These are phyloP conservation scores for Charaxes varanes DNA, from an alignment of 1,140 invertebrate species.

Conservation along the genomic window DNA sequence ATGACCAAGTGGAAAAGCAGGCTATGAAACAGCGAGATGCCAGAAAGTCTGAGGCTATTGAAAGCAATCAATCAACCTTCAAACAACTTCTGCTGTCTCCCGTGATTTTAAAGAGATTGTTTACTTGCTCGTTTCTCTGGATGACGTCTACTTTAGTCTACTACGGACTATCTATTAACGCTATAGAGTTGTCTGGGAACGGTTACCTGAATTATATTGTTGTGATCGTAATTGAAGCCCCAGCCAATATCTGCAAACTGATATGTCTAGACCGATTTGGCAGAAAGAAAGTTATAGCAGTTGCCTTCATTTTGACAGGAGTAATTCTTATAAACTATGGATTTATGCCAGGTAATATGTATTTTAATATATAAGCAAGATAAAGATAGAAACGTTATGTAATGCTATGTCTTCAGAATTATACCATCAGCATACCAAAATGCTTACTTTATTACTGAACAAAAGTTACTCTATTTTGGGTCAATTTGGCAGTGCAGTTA, in stretches of 20 bases:
- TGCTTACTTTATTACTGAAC: too few relatives aligned
- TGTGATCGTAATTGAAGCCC: slow-evolving; percentile 75
- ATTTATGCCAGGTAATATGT: slow-evolving; percentile 55
- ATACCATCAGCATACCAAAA: too few relatives aligned
- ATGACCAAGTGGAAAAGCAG: slow-evolving; percentile 60
- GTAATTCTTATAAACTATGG: slow-evolving; percentile 59
- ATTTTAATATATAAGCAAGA: neutral
- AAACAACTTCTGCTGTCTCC: slow-evolving; percentile 74
- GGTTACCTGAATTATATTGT: slow-evolving; percentile 77
- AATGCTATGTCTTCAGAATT: too few relatives aligned
- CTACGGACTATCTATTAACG: slow-evolving; percentile 85
- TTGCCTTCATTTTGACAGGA: slow-evolving; percentile 76
- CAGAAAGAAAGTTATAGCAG: slow-evolving; percentile 76
- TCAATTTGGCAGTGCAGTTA: too few relatives aligned
- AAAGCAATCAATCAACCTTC: slow-evolving; percentile 65
- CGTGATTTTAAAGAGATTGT: slow-evolving; percentile 77
- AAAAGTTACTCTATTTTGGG: too few relatives aligned
- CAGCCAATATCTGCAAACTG: slow-evolving; percentile 77
- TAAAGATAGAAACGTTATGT: too few relatives aligned
- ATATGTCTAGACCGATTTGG: slow-evolving; percentile 79
- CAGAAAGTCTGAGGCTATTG: slow-evolving; percentile 42
- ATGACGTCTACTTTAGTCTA: slow-evolving; percentile 83
- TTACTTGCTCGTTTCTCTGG: slow-evolving; percentile 82
- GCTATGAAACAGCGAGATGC: slow-evolving; percentile 54
- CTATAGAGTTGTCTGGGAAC: slow-evolving; percentile 79